Evolutionary conservation across 2,113 vertebrate genomes (phyloP), one percentile per base, ranked within the genome.

Genomic region (Podarcis cretensis): DNA sequence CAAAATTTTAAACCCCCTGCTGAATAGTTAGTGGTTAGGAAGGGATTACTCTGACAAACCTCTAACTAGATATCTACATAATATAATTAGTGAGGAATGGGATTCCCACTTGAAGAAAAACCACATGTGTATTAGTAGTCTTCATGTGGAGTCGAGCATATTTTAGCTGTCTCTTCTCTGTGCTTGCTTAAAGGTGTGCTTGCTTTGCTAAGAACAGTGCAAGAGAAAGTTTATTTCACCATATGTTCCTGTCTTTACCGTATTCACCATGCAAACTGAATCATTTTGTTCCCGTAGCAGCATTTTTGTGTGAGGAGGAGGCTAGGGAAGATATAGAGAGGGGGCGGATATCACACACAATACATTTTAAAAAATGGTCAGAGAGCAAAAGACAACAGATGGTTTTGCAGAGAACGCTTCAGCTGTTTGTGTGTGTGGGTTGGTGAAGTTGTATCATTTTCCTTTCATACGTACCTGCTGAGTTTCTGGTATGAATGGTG

Each of bases 221-320:
- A 85, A 82, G 87, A 35, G 78, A 37, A 81, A 92, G 87, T 78
- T 85, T 94, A 83, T 95, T 96, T 93, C 76, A n/a, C 89, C 84
- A 88, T 96, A 95, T 95, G 94, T 87, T 95, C 90, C 87, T 92
- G 90, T 92, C 93, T 94, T 96, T 95, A 88, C 92, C 90, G 81
- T 84, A 80, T 66, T 81, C 66, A 93, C 87, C 85, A 81, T 88
- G 91, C 90, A 94, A 93, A 92, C 93, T 92, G 86, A 86, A 85
- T 92, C 76, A 81, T 94, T 93, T 71, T 89, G 43, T 90, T 90
- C 20, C 18, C 57, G 40, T 57, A 54, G 77, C 13, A 30, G 25
- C 5, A 27, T 32, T 27, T 89, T 94, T 87, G 84, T 79, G 32
- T n/a, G 25, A 73, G 35, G 21, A 43, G n/a, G 16, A 16, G 27